These are phyloP conservation scores for Acrocephalus arundinaceus DNA, from an alignment of 2,113 vertebrate species.

Conservation along the genomic window DNA sequence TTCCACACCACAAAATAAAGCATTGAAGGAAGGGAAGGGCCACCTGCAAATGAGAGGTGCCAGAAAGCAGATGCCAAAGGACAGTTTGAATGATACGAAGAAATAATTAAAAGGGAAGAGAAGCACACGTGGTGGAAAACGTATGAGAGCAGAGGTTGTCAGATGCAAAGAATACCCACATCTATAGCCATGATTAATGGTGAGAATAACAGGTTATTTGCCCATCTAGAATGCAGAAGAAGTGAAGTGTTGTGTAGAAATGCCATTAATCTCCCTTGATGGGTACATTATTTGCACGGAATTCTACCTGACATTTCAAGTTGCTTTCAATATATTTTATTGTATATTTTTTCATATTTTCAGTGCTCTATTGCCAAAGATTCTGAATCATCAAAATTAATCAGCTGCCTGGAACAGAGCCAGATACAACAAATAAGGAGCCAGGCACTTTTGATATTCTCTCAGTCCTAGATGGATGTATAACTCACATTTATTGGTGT, in stretches of 20 bases:
- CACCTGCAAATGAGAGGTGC: neutral
- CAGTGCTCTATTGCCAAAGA: slow-evolving; percentile 25
- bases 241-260: slow-evolving; percentile 42
- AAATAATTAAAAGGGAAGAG: slow-evolving; percentile 8
- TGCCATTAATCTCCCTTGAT: slow-evolving; percentile 51
- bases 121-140: neutral
- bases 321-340: slow-evolving; percentile 66
- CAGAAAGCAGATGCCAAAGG: neutral
- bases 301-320: slow-evolving; percentile 59
- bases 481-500: slow-evolving; percentile 62
- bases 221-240: slow-evolving; percentile 24
- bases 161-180: neutral
- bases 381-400: slow-evolving; percentile 66
- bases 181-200: slow-evolving; percentile 24
- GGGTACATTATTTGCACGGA: slow-evolving; percentile 57
- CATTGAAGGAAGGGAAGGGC: neutral
- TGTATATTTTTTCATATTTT: slow-evolving; percentile 51
- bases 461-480: neutral
- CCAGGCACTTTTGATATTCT: neutral
- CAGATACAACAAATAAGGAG: slow-evolving; percentile 51
- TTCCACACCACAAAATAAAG: neutral
- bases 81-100: neutral
- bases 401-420: slow-evolving; percentile 33
- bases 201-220: slow-evolving; percentile 45
- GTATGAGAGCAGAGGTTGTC: neutral